A percentile compares a stretch with the other conserved stretches of the same genome.
phyloP scores from a whole-genome alignment of 2,888 invertebrate genomes.

The Thecophora atra region DNA sequence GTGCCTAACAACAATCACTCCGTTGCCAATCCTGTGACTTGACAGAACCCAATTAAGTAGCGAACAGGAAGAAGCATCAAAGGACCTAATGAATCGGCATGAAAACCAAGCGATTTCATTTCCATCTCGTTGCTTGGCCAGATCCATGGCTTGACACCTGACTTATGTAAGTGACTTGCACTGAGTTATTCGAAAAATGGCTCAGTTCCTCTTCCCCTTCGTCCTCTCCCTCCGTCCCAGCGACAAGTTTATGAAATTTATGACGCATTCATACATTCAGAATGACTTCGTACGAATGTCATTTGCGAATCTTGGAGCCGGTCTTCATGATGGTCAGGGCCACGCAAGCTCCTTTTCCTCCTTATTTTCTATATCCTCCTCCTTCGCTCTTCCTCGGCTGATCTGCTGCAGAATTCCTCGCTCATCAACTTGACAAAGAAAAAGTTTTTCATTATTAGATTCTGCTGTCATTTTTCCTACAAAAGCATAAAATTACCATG shows the following conservation, averaged over 20 bases:
- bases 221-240: neutral
- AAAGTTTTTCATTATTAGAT: constrained; percentile 63
- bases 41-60: no score
- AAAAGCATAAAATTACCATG: constrained; percentile 55
- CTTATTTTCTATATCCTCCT: neutral
- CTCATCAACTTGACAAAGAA: constrained; percentile 63
- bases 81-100: constrained; percentile 24
- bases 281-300: constrained; percentile 29
- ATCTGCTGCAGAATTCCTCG: constrained; percentile 49
- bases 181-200: neutral
- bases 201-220: neutral
- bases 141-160: neutral
- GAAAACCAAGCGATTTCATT: neutral
- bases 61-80: neutral
- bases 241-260: constrained; percentile 38
- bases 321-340: neutral
- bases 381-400: neutral
- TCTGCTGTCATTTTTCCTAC: constrained; percentile 59
- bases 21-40: no score
- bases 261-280: constrained; percentile 42
- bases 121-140: neutral
- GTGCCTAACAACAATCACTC: no score
- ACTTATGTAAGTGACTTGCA: no score
- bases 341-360: neutral
- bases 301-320: neutral